Conservation (phyloP, 1,140 invertebrate genomes). For the Diorhabda sublineata region DNA sequence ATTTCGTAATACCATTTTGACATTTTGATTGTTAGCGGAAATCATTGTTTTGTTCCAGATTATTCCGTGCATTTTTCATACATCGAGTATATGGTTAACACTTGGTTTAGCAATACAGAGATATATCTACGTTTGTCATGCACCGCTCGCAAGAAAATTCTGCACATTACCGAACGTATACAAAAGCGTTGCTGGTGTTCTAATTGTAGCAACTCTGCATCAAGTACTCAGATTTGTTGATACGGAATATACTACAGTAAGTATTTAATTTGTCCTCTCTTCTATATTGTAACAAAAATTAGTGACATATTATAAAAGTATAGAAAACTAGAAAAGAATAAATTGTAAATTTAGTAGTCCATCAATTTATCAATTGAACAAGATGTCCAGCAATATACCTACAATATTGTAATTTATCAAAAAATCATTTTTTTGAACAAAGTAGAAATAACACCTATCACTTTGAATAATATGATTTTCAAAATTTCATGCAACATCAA, state of each 20-base stretch:
- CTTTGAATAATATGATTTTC: too few species aligned
- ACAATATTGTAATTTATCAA: too few species aligned
- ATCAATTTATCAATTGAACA: too few species aligned
- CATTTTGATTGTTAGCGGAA: too few species aligned
- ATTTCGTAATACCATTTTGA: too few species aligned
- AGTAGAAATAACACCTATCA: too few species aligned
- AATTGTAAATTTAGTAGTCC: too few species aligned
- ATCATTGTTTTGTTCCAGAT: constrained; percentile 48
- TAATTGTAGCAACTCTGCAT: constrained; percentile 69
- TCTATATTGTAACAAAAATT: too few species aligned
- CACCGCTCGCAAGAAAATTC: constrained; percentile 76
- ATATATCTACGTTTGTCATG: constrained; percentile 90
- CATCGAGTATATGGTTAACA: constrained; percentile 88
- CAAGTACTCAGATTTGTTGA: constrained; percentile 79
- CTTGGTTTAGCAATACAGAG: constrained; percentile 81
- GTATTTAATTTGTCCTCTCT: constrained; percentile 6
- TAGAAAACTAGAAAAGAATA: neutral
- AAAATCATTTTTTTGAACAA: too few species aligned
- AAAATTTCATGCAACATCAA: too few species aligned
- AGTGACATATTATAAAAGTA: too few species aligned
- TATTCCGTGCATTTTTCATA: constrained; percentile 85
- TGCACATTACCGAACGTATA: constrained; percentile 81
- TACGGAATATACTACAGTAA: constrained; percentile 49
- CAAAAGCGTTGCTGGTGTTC: constrained; percentile 71
- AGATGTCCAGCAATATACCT: too few species aligned